phyloP scores from a whole-genome alignment of 64 coral and sea anemone species.

The Pachyseris speciosa region DNA sequence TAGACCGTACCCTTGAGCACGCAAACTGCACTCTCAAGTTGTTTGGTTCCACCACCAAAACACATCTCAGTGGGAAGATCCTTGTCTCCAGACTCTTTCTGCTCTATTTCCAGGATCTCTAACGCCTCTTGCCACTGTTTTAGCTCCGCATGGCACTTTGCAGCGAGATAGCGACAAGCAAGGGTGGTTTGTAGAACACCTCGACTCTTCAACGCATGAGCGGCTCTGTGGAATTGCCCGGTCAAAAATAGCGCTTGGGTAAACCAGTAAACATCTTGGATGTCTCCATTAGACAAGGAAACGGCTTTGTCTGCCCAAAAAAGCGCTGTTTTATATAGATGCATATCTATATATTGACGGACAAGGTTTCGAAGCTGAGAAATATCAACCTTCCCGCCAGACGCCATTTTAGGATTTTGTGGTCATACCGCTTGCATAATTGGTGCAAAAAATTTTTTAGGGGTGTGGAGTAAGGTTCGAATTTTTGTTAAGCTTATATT shows the following conservation, averaged over 20 bases:
- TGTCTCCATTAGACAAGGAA: constrained; percentile 90
- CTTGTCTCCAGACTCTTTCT: constrained; percentile 78
- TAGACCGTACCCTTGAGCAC: constrained; percentile 88
- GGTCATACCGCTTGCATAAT: constrained; percentile 14
- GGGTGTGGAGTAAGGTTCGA: constrained; percentile 28
- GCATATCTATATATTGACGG: constrained; percentile 93
- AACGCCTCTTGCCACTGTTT: constrained; percentile 97
- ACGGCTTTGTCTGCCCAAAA: constrained; percentile 99
- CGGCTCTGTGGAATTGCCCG: constrained; percentile 87
- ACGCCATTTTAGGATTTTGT: constrained; percentile 83
- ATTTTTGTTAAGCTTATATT: no score
- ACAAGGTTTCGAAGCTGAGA: constrained; percentile 98
- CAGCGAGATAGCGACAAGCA: constrained; percentile 90
- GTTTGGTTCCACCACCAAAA: constrained; percentile 65
- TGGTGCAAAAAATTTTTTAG: not conserved
- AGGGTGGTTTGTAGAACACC: constrained; percentile 83
- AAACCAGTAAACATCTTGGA: constrained; percentile 99
- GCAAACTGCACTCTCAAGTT: constrained; percentile 83
- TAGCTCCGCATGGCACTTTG: constrained; percentile 92
- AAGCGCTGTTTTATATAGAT: constrained; percentile 96
- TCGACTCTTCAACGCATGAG: constrained; percentile 75
- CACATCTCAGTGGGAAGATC: constrained; percentile 54
- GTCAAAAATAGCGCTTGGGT: constrained; percentile 91
- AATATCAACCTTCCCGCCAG: constrained; percentile 99
- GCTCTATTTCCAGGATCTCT: constrained; percentile 84